phyloP scores from a whole-genome alignment of 1,140 invertebrate species.

The Galendromus occidentalis region DNA sequence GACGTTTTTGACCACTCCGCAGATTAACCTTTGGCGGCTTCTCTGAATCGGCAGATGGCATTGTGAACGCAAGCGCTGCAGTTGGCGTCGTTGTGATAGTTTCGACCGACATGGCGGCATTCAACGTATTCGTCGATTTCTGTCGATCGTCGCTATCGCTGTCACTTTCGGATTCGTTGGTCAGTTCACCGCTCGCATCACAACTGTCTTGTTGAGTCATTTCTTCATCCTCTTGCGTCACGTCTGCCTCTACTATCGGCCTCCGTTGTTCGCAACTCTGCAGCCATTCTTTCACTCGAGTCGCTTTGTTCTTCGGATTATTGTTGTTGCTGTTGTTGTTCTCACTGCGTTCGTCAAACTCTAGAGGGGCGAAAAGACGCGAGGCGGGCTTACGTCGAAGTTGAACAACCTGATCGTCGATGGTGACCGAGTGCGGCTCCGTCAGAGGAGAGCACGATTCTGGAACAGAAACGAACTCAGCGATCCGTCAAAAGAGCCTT shows the following conservation, averaged over 20 bases:
- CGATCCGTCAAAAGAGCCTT: too few species aligned
- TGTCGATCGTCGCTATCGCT: neutral
- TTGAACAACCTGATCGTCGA: conserved; percentile 9
- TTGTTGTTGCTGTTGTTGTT: too few species aligned
- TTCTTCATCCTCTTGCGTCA: neutral
- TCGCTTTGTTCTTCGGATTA: neutral
- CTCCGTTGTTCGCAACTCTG: neutral
- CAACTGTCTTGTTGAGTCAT: neutral
- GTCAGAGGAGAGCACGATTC: too few species aligned
- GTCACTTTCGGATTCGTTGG: conserved; percentile 2
- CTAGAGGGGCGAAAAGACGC: neutral
- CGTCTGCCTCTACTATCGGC: too few species aligned
- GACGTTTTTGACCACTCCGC: conserved; percentile 7
- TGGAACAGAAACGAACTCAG: too few species aligned
- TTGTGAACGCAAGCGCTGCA: neutral
- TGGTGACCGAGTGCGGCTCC: neutral
- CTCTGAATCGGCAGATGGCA: neutral
- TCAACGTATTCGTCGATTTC: neutral
- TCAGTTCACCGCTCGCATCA: conserved; percentile 2
- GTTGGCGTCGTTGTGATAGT: neutral
- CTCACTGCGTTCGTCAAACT: neutral
- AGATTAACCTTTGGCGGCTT: neutral
- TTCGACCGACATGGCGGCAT: neutral
- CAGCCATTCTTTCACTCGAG: neutral
- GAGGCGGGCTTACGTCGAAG: neutral